Evolutionary conservation across 2,113 vertebrate species (phyloP).

Genomic region (Stercorarius parasiticus): DNA sequence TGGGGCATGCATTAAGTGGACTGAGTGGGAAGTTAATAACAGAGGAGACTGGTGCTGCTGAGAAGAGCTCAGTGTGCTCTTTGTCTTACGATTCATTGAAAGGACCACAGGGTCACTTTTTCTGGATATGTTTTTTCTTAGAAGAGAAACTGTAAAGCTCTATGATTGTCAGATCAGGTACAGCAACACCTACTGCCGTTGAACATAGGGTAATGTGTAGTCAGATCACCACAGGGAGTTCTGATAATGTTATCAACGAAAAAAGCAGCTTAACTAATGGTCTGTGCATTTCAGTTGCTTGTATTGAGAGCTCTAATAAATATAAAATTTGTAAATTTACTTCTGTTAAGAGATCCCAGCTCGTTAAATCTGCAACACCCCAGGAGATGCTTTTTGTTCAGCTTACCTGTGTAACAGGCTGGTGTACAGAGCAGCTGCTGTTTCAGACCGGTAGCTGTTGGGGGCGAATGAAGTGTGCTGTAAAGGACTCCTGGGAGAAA

Average conservation of each 20-base stretch:
- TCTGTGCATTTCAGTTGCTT: neutral
- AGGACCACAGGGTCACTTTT: neutral
- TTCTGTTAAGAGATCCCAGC: neutral
- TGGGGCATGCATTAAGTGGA: neutral
- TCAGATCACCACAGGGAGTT: neutral
- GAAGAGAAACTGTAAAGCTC: neutral
- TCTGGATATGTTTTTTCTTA: neutral
- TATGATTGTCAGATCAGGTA: neutral
- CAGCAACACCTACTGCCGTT: neutral
- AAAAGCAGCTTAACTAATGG: conserved; percentile 20
- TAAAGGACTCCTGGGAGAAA: neutral
- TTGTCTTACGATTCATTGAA: neutral
- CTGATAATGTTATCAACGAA: neutral
- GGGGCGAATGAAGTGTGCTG: neutral
- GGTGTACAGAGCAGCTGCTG: neutral
- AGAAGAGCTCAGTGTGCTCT: neutral
- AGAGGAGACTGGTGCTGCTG: neutral
- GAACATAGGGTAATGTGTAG: neutral
- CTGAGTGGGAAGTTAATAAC: conserved; percentile 28
- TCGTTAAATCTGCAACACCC: neutral
- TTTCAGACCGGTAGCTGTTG: neutral
- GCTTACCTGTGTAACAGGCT: neutral
- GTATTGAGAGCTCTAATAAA: neutral
- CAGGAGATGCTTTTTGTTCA: neutral
- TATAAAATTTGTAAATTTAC: neutral